phyloP scores from a whole-genome alignment of 1,140 invertebrate genomes.

The Euura lappo region DNA sequence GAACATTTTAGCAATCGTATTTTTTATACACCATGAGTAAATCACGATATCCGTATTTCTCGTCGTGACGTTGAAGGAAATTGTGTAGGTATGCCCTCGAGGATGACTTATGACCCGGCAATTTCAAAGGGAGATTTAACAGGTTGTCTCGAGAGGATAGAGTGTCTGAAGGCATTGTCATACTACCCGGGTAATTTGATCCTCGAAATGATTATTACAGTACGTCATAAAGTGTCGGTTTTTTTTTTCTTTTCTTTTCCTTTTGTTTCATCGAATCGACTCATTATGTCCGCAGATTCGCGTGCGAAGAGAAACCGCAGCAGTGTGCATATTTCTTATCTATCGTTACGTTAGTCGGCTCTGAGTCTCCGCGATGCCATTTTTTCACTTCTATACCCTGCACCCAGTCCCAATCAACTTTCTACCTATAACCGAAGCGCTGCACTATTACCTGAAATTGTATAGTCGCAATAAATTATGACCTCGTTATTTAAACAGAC shows the following conservation, averaged over 20 bases:
- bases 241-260: too few relatives aligned
- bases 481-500: not conserved
- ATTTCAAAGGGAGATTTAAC: not conserved
- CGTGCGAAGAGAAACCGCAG: too few relatives aligned
- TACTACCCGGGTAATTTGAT: not conserved
- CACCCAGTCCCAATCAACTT: not conserved
- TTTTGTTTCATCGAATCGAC: too few relatives aligned
- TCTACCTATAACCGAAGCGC: slow-evolving; percentile 4
- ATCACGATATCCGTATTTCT: too few relatives aligned
- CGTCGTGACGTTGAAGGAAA: too few relatives aligned
- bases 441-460: not conserved
- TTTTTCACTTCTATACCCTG: not conserved
- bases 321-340: too few relatives aligned
- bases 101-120: not conserved
- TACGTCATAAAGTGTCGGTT: too few relatives aligned
- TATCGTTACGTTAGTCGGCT: too few relatives aligned
- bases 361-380: too few relatives aligned
- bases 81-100: not conserved
- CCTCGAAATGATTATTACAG: not conserved
- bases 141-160: not conserved
- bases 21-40: too few relatives aligned
- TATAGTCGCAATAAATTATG: not conserved
- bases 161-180: not conserved
- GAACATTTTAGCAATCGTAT: too few relatives aligned
- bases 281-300: too few relatives aligned